phyloP scores from a whole-genome alignment of 2,888 invertebrate species.

The Ormyrus thymus region DNA sequence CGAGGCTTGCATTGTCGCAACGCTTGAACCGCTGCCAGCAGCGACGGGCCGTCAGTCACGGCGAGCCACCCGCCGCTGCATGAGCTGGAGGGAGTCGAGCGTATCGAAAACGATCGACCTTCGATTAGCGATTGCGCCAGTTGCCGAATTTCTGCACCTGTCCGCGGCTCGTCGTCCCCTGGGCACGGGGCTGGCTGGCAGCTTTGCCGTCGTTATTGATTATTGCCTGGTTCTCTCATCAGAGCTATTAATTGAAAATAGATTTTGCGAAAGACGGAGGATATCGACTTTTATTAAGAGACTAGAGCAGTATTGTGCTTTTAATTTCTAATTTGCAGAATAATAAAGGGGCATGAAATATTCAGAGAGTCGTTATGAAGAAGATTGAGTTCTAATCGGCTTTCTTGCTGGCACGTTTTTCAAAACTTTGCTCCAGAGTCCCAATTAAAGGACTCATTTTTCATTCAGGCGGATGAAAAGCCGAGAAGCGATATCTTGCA shows the following conservation, averaged over 20 bases:
- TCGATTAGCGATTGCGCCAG: constrained; percentile 18
- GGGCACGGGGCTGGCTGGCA: no score
- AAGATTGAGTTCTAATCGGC: neutral
- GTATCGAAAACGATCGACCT: constrained; percentile 2
- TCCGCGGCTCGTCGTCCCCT: neutral
- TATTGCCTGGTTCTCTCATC: no score
- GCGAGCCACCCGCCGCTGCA: neutral
- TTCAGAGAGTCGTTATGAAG: neutral
- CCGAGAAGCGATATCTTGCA: neutral
- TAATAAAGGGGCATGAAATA: neutral
- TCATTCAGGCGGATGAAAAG: neutral
- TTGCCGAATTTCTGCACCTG: neutral
- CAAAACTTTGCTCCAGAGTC: no score
- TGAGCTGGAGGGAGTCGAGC: no score
- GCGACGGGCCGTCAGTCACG: constrained; percentile 28
- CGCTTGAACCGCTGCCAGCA: constrained; percentile 64
- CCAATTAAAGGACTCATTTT: no score
- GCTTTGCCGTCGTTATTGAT: no score
- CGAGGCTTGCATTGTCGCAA: constrained; percentile 62
- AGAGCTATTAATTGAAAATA: neutral
- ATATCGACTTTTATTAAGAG: constrained; percentile 10
- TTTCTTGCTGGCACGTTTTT: no score
- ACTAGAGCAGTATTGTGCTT: neutral
- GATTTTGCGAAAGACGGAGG: neutral
- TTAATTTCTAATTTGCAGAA: constrained; percentile 6